A percentile compares a stretch with the other conserved stretches of the same genome.
Evolutionary conservation across 2,113 vertebrate genomes (phyloP).

Genomic region (Scolopax mira): DNA sequence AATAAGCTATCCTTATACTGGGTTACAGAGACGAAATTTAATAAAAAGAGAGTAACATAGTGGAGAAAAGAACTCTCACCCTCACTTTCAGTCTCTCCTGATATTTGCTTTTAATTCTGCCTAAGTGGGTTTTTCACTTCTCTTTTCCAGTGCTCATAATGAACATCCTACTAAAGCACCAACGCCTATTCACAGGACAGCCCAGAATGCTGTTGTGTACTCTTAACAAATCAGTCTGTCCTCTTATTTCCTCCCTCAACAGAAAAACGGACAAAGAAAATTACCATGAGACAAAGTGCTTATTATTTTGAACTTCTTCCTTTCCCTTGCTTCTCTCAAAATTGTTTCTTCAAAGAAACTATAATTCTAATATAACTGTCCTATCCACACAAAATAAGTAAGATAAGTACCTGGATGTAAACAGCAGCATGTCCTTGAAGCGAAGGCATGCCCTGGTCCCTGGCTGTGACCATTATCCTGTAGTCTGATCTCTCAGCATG

Average conservation of each 20-base stretch:
- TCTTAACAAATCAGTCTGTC: not conserved
- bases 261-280: not conserved
- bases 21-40: not conserved
- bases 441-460: slow-evolving; percentile 77
- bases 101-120: not conserved
- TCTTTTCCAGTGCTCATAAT: not conserved
- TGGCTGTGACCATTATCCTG: slow-evolving; percentile 77
- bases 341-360: not conserved
- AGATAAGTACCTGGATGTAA: slow-evolving; percentile 80
- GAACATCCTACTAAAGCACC: not conserved
- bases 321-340: not conserved
- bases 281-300: not conserved
- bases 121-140: not conserved
- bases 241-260: not conserved
- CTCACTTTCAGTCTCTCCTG: not conserved
- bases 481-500: slow-evolving; percentile 68
- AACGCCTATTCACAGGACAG: not conserved
- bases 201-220: not conserved
- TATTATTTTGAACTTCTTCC: not conserved
- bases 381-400: not conserved
- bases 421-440: slow-evolving; percentile 77
- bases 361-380: not conserved
- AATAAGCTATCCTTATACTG: not conserved
- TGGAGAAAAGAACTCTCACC: not conserved
- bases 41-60: not conserved